phyloP scores from a whole-genome alignment of 2,113 vertebrate genomes.

The Felis chaus region DNA sequence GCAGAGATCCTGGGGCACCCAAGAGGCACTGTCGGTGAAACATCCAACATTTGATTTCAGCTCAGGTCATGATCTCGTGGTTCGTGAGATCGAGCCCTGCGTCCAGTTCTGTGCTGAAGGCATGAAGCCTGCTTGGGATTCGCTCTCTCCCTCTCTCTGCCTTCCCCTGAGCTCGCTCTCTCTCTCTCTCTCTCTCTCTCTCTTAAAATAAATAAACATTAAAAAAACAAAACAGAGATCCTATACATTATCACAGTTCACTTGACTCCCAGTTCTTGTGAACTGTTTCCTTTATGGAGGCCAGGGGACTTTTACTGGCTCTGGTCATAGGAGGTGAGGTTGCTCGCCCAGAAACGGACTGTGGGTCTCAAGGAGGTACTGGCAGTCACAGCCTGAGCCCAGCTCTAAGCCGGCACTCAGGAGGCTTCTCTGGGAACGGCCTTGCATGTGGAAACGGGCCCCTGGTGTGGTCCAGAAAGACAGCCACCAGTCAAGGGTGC shows the following conservation, averaged over 20 bases:
- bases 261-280: not conserved
- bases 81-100: too few species aligned
- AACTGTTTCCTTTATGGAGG: not conserved
- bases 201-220: too few species aligned
- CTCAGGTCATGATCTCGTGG: too few species aligned
- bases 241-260: not conserved
- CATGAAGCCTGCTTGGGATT: too few species aligned
- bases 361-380: fast-evolving
- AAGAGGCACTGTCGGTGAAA: too few species aligned
- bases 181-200: too few species aligned
- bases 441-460: not conserved
- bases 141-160: too few species aligned
- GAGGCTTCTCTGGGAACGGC: not conserved
- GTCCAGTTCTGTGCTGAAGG: too few species aligned
- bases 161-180: too few species aligned
- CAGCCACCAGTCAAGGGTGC: not conserved
- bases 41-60: too few species aligned
- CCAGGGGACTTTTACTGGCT: not conserved
- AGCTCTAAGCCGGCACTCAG: not conserved
- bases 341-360: not conserved
- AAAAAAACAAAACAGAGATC: not conserved
- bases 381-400: too few species aligned
- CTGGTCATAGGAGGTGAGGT: not conserved
- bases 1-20: not conserved
- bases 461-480: not conserved